Conservation (phyloP, 2,113 vertebrate species). For the Hydrolagus affinis region DNA sequence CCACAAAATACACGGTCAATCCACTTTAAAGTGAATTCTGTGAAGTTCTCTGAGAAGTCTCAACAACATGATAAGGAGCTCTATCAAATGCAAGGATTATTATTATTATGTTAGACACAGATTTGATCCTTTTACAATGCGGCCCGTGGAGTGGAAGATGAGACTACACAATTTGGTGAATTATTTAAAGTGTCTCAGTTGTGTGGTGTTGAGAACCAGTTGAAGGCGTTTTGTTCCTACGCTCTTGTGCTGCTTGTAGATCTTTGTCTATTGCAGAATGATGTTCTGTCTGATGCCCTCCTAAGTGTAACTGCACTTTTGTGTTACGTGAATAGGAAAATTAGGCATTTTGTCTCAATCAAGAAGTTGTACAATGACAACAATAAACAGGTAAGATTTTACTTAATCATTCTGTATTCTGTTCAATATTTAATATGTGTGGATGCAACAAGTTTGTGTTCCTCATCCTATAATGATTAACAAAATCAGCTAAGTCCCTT, state of each 20-base stretch:
- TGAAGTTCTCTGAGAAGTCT: too few relatives aligned
- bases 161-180: neutral
- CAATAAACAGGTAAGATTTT: conserved; percentile 74
- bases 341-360: conserved; percentile 88
- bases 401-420: neutral
- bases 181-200: neutral
- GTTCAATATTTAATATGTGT: neutral
- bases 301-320: neutral
- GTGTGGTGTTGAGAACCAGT: neutral
- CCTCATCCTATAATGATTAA: too few relatives aligned
- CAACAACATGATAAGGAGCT: too few relatives aligned
- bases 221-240: neutral
- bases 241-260: neutral
- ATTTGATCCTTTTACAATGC: neutral
- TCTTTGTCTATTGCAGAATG: neutral
- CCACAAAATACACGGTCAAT: too few relatives aligned
- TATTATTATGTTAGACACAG: too few relatives aligned
- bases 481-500: neutral
- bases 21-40: too few relatives aligned
- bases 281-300: conserved; percentile 6
- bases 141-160: neutral
- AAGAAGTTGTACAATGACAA: conserved; percentile 80
- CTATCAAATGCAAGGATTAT: too few relatives aligned
- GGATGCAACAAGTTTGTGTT: too few relatives aligned
- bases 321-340: conserved; percentile 68